Base-by-base conservation (phyloP, 2,888 invertebrate species). In the Ochropleura leucogaster region DNA sequence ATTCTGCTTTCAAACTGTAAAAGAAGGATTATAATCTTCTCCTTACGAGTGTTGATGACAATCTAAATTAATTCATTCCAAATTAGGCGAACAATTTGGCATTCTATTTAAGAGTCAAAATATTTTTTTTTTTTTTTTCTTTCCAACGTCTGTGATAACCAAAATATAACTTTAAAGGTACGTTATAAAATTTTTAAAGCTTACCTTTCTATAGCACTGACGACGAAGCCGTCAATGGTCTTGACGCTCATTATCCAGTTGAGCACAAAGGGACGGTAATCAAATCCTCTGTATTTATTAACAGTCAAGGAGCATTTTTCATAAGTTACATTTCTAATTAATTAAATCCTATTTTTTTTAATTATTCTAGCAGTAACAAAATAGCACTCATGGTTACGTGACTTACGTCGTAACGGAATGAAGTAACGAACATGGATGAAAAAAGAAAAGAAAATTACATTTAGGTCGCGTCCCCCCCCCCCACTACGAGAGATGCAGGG, bases 181-280 rank as follows among this genome's bases (percentile, higher is more conserved):
- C 30, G 10, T 6, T 6, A 46, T 8, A 10, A 47, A 47, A 0
- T 3, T 30, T 53, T 49, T 0, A 4, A 18, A 8, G 40, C 94
- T 95, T 94, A 98, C 98, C 98, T 98, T 97, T 99, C 99, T 88
- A 99, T 98, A 74, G 99, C 98, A 93, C 98, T 98, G 83, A 99
- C 98, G 66, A 98, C 97, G 92, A 98, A 98, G 18, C 99, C 99
- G 93, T 99, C 99, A 70, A 99, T 98, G 30, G 98, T 97, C 92
- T 98, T 98, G 49, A 99, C 97, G 90, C 97, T 98, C 97, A 98
- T 97, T 93, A 99, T 98, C 99, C 99, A 99, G 94, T 99, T 99
- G 77, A 99, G 97, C 79, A 99, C 97, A 95, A 98, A 99, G 55
- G 99, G 99, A 75, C 99, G 97, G 95, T 99, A 98, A 94, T 99